These are phyloP conservation scores for Dryas iulia DNA, from an alignment of 1,140 invertebrate species.

Conservation along the genomic window DNA sequence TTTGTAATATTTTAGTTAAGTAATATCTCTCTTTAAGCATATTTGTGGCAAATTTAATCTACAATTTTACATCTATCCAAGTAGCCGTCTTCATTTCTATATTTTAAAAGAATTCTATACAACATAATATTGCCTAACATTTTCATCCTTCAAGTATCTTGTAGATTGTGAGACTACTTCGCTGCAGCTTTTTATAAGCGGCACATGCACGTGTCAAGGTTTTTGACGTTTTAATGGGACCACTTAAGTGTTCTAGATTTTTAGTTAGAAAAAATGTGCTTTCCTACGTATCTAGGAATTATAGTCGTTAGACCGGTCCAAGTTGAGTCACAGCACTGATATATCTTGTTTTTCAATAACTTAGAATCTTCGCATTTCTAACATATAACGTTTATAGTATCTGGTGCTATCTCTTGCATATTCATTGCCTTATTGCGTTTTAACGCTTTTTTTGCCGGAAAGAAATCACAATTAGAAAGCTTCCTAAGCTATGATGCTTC, in stretches of 20 bases:
- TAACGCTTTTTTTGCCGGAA: not conserved
- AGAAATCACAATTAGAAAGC: not conserved
- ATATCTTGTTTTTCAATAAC: not conserved
- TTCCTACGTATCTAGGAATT: conserved; percentile 23
- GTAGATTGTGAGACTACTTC: not conserved
- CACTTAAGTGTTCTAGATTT: conserved; percentile 25
- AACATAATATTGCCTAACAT: not conserved
- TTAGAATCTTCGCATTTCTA: not conserved
- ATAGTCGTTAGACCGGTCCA: conserved; percentile 14
- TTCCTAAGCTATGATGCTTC: not conserved
- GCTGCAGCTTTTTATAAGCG: not conserved
- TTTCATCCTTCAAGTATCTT: not conserved
- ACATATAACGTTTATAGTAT: not conserved
- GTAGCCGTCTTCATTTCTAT: no score
- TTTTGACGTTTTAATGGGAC: conserved; percentile 17
- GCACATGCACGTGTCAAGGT: conserved; percentile 12
- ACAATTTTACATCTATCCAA: no score
- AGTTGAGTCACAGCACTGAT: conserved; percentile 13
- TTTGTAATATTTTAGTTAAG: not conserved
- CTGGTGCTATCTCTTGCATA: conserved; percentile 14
- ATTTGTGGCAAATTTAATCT: not conserved
- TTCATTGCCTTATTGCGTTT: conserved; percentile 19
- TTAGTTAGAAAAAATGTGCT: conserved; percentile 22
- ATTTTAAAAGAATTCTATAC: no score
- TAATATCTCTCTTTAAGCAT: not conserved